These are phyloP conservation scores for Protomyctophum bolini DNA, from an alignment of 2,113 vertebrate species.

Conservation along the genomic window DNA sequence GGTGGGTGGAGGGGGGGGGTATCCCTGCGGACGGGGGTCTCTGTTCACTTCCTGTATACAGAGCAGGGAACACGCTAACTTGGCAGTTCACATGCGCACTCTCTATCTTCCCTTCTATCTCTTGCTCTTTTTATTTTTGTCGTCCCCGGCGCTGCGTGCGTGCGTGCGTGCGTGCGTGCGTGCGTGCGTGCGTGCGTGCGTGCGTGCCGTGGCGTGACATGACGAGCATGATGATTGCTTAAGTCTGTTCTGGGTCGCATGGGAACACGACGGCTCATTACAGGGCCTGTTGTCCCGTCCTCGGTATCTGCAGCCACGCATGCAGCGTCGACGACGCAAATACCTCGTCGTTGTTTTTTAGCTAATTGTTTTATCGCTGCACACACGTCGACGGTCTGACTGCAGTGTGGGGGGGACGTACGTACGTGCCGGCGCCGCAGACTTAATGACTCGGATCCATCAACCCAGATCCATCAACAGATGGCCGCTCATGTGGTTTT, in stretches of 20 bases:
- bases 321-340: conserved; percentile 2
- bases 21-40: conserved; percentile 74
- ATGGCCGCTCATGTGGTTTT: conserved; percentile 5
- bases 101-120: conserved; percentile 54
- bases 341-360: too few relatives aligned
- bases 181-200: conserved; percentile 12
- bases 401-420: too few relatives aligned
- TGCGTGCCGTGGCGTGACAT: conserved; percentile 31
- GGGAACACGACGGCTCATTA: conserved; percentile 50
- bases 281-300: conserved; percentile 11
- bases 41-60: conserved; percentile 64
- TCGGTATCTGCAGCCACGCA: neutral
- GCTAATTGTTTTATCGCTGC: too few relatives aligned
- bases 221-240: conserved; percentile 57
- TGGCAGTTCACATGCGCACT: conserved; percentile 70
- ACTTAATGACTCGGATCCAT: conserved; percentile 7
- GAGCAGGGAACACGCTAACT: conserved; percentile 65
- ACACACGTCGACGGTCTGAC: neutral
- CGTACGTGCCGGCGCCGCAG: too few relatives aligned
- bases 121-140: conserved; percentile 43
- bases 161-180: conserved; percentile 12
- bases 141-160: conserved; percentile 6
- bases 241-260: conserved; percentile 61
- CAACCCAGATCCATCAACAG: conserved; percentile 12
- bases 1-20: conserved; percentile 14